These are phyloP conservation scores for Leptobrachium leishanense DNA, from an alignment of 2,113 vertebrate genomes.

Conservation along the genomic window DNA sequence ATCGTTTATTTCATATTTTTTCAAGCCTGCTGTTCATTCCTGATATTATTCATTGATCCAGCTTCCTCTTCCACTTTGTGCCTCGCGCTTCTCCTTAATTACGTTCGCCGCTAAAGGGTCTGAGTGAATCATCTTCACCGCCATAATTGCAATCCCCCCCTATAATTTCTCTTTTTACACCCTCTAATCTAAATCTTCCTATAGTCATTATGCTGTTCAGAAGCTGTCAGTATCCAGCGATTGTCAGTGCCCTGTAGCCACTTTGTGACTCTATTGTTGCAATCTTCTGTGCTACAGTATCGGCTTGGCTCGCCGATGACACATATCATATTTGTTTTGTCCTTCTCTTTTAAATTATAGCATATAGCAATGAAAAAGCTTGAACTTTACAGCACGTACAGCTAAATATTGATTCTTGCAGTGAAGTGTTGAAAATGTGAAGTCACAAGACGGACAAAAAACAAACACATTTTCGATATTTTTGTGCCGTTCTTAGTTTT, in stretches of 20 bases:
- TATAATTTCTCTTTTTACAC: slow-evolving; percentile 13
- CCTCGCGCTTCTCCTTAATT: background rate
- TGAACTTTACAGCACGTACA: background rate
- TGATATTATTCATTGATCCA: background rate
- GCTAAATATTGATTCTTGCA: background rate
- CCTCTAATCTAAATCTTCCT: slow-evolving; percentile 5
- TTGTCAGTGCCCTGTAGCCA: background rate
- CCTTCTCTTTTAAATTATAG: background rate
- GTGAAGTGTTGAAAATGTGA: background rate
- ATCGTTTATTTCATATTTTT: background rate
- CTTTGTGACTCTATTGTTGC: background rate
- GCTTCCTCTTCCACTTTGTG: background rate
- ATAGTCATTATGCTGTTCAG: slow-evolving; percentile 4
- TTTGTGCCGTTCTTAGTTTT: too few species aligned
- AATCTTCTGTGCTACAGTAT: background rate
- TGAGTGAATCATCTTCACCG: slow-evolving; percentile 12
- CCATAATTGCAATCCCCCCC: background rate
- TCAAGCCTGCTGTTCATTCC: background rate
- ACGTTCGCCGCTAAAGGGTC: background rate
- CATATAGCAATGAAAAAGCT: background rate
- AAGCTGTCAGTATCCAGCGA: background rate
- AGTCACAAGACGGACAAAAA: background rate
- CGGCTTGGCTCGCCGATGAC: background rate
- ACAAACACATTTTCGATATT: too few species aligned
- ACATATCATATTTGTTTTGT: background rate